Base-by-base conservation (phyloP, 2,797 vertebrate genomes). In the Prunella strophiata region DNA sequence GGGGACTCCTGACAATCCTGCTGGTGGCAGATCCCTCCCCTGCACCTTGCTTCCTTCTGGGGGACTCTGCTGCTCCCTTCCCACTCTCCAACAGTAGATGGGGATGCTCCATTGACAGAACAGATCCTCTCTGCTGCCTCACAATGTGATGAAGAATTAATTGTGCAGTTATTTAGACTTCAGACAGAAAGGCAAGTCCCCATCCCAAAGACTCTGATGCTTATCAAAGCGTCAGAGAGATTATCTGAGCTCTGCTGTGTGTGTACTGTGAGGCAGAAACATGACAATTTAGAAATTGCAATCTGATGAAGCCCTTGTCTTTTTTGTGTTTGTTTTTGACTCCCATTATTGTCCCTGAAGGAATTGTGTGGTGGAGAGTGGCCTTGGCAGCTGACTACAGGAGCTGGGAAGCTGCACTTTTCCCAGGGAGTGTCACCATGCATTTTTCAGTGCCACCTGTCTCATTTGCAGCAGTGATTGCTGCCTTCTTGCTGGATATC, bases 51-150 rank as follows among this genome's bases (percentile, higher is more conserved):
- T 23, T 63, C 66, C 36, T 32, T 6, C 34, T 66, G 38, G 43
- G 59, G 29, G 25, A n/a, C 20, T 42, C 29, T 67, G 68, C 65
- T 84, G 55, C 57, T 92, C 55, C 63, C 59, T 85, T 94, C 48
- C 86, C 4, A 1, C 27, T 86, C 81, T 89, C 88, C 71, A 93
- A 50, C 81, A 89, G 80, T 43, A 93, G 83, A 57, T 95, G 85
- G 80, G 38, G 90, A 89, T 86, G 75, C 80, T 94, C 67, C 57
- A 40, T 85, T 85, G 55, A 12, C 54, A 81, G 88, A 91, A 61
- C 17, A 38, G 55, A 86, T 54, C 65, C 32, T 75, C 58, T 68
- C 32, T 62, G 6, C 62, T 26, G 42, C 32, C 61, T 90, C 75
- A 30, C 70, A 79, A 38, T 11, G 7, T 4, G 42, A 38, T 5